Percentiles rank a stretch among this genome's conserved stretches.
Conservation (phyloP, 1,140 invertebrate species). For the Augochlora pura region DNA sequence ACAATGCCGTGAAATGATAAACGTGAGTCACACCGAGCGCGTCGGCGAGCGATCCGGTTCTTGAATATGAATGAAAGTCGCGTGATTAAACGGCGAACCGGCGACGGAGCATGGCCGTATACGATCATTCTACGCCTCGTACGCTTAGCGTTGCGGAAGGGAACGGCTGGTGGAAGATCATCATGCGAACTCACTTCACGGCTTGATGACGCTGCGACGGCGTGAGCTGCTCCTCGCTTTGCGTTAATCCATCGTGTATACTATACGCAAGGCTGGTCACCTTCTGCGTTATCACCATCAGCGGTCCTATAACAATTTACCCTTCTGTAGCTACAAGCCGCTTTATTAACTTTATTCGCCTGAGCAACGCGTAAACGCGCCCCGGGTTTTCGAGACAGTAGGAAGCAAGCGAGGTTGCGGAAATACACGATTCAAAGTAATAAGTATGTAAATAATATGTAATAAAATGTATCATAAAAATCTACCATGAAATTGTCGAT, state of each 20-base stretch:
- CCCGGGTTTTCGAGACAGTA: too few species aligned
- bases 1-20: neutral
- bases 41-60: neutral
- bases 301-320: conserved; percentile 83
- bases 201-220: conserved; percentile 86
- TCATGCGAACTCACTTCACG: conserved; percentile 80
- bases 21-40: neutral
- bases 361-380: too few species aligned
- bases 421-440: too few species aligned
- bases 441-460: too few species aligned
- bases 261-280: conserved; percentile 95
- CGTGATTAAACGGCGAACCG: neutral
- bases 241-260: conserved; percentile 91
- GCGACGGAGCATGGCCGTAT: too few species aligned
- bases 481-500: too few species aligned
- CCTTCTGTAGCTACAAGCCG: neutral
- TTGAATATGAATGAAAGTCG: conserved; percentile 1
- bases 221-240: conserved; percentile 84
- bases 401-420: too few species aligned
- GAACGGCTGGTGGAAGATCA: conserved; percentile 10
- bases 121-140: neutral
- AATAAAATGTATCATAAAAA: too few species aligned
- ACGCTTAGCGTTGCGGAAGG: neutral
- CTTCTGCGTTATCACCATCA: conserved; percentile 99
- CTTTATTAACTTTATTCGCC: neutral